Percentiles rank a stretch among this genome's conserved stretches.
Conservation (phyloP, 2,888 invertebrate species). For the Epirrhoe tristata region DNA sequence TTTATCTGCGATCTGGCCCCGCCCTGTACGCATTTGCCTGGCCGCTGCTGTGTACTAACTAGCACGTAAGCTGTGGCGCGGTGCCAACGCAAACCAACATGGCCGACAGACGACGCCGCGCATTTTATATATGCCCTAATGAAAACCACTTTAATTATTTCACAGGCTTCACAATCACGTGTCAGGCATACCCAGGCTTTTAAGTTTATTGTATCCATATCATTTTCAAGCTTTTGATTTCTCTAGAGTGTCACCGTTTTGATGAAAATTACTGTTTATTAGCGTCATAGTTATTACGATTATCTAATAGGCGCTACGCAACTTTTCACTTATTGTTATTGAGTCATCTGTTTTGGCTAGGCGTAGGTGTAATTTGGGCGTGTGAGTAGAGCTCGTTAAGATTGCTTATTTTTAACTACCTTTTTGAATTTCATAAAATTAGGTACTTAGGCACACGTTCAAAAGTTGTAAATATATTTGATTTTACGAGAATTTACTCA, state of each 20-base stretch:
- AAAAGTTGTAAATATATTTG: no score
- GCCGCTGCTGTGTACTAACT: slow-evolving; percentile 22
- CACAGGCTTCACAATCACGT: slow-evolving; percentile 76
- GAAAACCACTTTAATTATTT: slow-evolving; percentile 84
- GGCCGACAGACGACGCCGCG: slow-evolving; percentile 49
- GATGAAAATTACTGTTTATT: slow-evolving; percentile 70
- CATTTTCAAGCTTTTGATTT: slow-evolving; percentile 83
- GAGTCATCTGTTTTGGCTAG: slow-evolving; percentile 46
- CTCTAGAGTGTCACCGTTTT: slow-evolving; percentile 81
- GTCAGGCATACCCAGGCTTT: slow-evolving; percentile 70
- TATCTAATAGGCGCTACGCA: slow-evolving; percentile 67
- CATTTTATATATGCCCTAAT: slow-evolving; percentile 73
- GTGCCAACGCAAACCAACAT: slow-evolving; percentile 52
- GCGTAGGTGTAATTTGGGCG: slow-evolving; percentile 21
- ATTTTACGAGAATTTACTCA: no score
- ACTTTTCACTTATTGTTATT: slow-evolving; percentile 74
- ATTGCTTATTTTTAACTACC: neutral
- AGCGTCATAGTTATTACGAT: slow-evolving; percentile 60
- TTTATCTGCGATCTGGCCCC: slow-evolving; percentile 75
- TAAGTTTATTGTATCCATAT: slow-evolving; percentile 83
- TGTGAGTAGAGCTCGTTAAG: slow-evolving; percentile 16
- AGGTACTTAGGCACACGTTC: no score
- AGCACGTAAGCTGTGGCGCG: slow-evolving; percentile 19
- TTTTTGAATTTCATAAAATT: no score
- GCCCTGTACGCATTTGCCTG: slow-evolving; percentile 53